Base-by-base conservation (phyloP, 2,113 vertebrate species). In the Oncorhynchus clarkii region DNA sequence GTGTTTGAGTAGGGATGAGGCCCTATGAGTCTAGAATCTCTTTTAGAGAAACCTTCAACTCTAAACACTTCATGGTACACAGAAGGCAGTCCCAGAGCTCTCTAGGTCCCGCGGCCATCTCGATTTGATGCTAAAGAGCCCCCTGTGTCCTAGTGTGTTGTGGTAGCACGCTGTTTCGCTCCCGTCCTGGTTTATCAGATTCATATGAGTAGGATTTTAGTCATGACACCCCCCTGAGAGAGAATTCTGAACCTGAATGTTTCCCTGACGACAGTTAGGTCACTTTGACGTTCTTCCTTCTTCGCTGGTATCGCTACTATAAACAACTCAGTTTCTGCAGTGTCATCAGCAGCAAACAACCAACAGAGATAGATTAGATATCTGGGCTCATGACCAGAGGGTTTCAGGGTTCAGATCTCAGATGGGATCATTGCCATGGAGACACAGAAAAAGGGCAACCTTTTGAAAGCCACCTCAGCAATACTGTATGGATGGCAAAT, bases 221-320 rank as follows among this genome's bases (percentile, higher is more conserved):
- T 67, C 65, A 67, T 11, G 9, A 67, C 26, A 18, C 64, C 13
- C 64, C 12, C 5, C 54, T 57, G 54, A 20, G 54, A 57, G 54
- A 57, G 54, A 6, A 20, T 57, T 57, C 54, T 57, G 18, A 20
- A 57, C 54, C 54, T 20, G 54, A 57, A 57, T 2, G n/a, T 18
- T 54, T 24, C 59, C 7, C 59, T 62, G 59, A 54, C 24, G 3
- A 12, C 6, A 13, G 27, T 14, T 16, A 67, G 39, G 62, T 73
- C 26, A 49, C 77, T 81, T 77, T 18, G 74, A 85, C 87, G 84
- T 88, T 89, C 80, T 80, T 86, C 87, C 27, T 79, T 86, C 86
- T 82, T 90, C 88, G 71, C 34, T 9, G 54, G 12, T 4, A 16
- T 29, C 88, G 71, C 34, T 9, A 70, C 45, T 4, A 16, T 29